Evolutionary conservation across 2,888 invertebrate species (phyloP).

Genomic region (Furcula furcula): DNA sequence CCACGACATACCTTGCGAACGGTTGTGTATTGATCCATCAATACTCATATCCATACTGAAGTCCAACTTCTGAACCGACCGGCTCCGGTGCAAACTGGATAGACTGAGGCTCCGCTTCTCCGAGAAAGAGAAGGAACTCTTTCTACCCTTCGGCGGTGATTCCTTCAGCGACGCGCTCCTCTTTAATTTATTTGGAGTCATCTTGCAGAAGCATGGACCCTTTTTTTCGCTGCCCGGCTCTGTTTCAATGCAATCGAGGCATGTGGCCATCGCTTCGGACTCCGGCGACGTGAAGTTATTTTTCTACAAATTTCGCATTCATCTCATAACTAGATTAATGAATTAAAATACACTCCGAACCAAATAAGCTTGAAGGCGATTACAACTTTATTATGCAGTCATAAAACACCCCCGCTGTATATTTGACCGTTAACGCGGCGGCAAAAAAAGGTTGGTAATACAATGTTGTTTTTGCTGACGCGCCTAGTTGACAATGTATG

Average conservation of each 20-base stretch:
- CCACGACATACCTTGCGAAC: slow-evolving; percentile 59
- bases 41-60: slow-evolving; percentile 80
- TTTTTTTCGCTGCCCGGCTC: slow-evolving; percentile 44
- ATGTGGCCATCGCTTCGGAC: slow-evolving; percentile 66
- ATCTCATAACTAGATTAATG: too few species aligned
- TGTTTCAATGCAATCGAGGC: slow-evolving; percentile 56
- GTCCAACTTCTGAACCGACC: slow-evolving; percentile 76
- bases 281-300: slow-evolving; percentile 69
- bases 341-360: too few species aligned
- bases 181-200: slow-evolving; percentile 57
- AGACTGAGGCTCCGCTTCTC: slow-evolving; percentile 68
- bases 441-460: too few species aligned
- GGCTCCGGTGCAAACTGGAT: slow-evolving; percentile 66
- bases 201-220: slow-evolving; percentile 57
- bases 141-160: slow-evolving; percentile 55
- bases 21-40: slow-evolving; percentile 66
- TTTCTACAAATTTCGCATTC: slow-evolving; percentile 66
- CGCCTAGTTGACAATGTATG: too few species aligned
- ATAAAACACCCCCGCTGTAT: too few species aligned
- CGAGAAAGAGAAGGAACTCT: slow-evolving; percentile 49
- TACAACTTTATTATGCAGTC: too few species aligned
- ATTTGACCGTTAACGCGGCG: too few species aligned
- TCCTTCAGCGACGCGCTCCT: slow-evolving; percentile 67
- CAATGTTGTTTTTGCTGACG: too few species aligned
- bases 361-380: too few species aligned